Conservation (phyloP, 2,113 vertebrate species). For the Zapornia atra region DNA sequence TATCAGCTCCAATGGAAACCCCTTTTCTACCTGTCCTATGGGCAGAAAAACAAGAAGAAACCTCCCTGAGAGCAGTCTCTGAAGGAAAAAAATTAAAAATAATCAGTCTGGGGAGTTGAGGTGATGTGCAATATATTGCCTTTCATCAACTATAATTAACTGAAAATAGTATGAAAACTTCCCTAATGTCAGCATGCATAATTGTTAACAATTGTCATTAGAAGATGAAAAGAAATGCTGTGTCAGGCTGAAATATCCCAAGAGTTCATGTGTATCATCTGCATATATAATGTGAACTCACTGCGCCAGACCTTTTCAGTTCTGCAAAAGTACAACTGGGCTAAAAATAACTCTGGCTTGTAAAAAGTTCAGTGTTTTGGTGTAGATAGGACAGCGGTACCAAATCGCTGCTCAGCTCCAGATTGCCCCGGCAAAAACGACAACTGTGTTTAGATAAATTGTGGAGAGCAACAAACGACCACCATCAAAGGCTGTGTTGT, state of each 20-base stretch:
- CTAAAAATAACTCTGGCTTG: conserved; percentile 20
- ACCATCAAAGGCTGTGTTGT: conserved; percentile 48
- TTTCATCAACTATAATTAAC: conserved; percentile 60
- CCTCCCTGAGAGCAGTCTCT: neutral
- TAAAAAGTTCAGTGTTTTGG: conserved; percentile 31
- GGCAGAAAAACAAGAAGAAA: neutral
- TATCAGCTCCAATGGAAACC: neutral
- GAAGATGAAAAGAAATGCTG: conserved; percentile 68
- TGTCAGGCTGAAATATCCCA: conserved; percentile 62
- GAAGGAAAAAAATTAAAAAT: neutral
- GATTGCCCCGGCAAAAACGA: conserved; percentile 36
- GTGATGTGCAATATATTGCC: conserved; percentile 11
- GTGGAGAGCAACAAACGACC: conserved; percentile 44
- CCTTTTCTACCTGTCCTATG: neutral
- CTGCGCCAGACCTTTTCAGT: conserved; percentile 42
- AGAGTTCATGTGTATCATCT: conserved; percentile 59
- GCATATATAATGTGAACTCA: conserved; percentile 59
- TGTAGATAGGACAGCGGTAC: neutral
- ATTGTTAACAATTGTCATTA: conserved; percentile 57
- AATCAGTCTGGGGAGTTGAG: neutral
- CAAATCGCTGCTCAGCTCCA: conserved; percentile 25
- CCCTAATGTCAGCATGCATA: conserved; percentile 40
- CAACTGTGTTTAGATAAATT: conserved; percentile 49
- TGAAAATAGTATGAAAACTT: conserved; percentile 69
- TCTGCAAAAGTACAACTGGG: conserved; percentile 45